Percentiles rank a stretch among this genome's conserved stretches.
Conservation (phyloP, 2,888 invertebrate genomes). For the Mesorhabditis belari region DNA sequence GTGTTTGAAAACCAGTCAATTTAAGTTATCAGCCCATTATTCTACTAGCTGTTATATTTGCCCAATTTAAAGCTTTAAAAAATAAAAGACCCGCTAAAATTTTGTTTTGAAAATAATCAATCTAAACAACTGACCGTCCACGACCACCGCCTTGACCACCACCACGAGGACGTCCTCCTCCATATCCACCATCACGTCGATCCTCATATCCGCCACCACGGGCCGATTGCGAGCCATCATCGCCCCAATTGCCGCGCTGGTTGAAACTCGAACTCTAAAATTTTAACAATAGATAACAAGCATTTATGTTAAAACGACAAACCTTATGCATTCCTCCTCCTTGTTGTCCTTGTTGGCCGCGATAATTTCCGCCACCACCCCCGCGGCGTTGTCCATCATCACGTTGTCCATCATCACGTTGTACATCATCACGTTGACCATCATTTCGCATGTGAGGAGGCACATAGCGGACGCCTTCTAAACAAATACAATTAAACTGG, state of each 20-base stretch:
- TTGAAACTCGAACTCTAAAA: constrained; percentile 6
- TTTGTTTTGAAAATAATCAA: too few relatives aligned
- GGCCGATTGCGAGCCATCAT: constrained; percentile 5
- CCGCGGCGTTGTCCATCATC: constrained; percentile 10
- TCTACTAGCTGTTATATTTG: too few relatives aligned
- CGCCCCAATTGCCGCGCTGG: constrained; percentile 6
- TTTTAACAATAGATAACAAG: background rate
- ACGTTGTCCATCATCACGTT: constrained; percentile 5
- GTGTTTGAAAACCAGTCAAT: background rate
- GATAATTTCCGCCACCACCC: constrained; percentile 10
- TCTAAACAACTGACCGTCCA: background rate
- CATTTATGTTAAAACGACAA: too few relatives aligned
- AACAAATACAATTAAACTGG: background rate
- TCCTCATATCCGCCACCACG: constrained; percentile 11
- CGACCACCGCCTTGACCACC: constrained; percentile 16
- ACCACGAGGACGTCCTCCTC: constrained; percentile 6
- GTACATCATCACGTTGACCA: constrained; percentile 4
- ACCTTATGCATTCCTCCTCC: constrained; percentile 8
- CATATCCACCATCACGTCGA: constrained; percentile 15
- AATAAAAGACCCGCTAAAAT: too few relatives aligned
- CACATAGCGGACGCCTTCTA: constrained; percentile 33
- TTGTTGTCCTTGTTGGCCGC: constrained; percentile 12
- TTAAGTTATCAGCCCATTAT: too few relatives aligned
- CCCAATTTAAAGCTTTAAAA: too few relatives aligned
- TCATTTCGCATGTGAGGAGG: constrained; percentile 39